Percentiles rank a stretch among this genome's conserved stretches.
Evolutionary conservation across 2,888 invertebrate genomes (phyloP).

Genomic region (Yponomeuta sedellus): DNA sequence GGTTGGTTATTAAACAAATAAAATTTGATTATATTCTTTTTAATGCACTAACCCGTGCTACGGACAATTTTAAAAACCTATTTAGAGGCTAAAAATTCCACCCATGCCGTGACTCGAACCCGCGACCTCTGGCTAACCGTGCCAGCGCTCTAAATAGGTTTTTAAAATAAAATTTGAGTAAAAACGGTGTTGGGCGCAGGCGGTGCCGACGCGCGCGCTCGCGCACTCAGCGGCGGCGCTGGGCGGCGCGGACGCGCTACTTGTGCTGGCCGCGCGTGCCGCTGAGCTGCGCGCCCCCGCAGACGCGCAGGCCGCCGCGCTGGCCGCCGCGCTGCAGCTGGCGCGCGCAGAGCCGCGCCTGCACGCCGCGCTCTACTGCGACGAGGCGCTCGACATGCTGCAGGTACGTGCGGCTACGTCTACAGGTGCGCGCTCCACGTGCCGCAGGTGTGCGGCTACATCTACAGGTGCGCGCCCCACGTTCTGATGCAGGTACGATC

Average conservation of each 20-base stretch:
- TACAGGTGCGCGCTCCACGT: slow-evolving; percentile 77
- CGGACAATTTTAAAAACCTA: too few species aligned
- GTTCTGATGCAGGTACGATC: slow-evolving; percentile 71
- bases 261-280: slow-evolving; percentile 83
- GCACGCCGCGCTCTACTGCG: slow-evolving; percentile 76
- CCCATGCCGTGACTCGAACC: too few species aligned
- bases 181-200: too few species aligned
- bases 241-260: slow-evolving; percentile 80
- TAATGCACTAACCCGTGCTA: too few species aligned
- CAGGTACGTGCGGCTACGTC: slow-evolving; percentile 74
- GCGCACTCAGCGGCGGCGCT: slow-evolving; percentile 73
- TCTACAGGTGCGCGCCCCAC: too few species aligned
- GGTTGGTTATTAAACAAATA: too few species aligned
- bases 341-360: slow-evolving; percentile 78
- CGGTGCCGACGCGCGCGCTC: slow-evolving; percentile 41
- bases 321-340: slow-evolving; percentile 76
- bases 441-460: slow-evolving; percentile 58
- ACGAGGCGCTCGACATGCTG: slow-evolving; percentile 75
- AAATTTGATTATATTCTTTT: too few species aligned
- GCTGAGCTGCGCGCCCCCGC: slow-evolving; percentile 79
- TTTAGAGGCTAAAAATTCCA: too few species aligned
- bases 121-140: too few species aligned
- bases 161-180: too few species aligned
- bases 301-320: slow-evolving; percentile 78
- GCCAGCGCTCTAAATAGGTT: too few species aligned